Conservation (phyloP, 2,797 vertebrate species). For the Takifugu ocellatus region DNA sequence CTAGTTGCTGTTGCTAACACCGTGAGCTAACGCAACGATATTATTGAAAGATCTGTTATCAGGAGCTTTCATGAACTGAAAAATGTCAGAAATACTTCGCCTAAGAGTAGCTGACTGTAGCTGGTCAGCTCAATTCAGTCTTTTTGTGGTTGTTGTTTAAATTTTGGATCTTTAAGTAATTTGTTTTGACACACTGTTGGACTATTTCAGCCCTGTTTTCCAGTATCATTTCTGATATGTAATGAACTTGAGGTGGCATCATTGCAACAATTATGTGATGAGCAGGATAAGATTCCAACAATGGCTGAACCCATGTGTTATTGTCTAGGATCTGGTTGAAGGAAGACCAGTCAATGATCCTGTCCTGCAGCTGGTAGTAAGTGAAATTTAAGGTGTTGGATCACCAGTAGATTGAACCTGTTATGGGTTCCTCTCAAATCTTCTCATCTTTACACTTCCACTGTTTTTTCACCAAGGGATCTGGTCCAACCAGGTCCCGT, state of each 20-base stretch:
- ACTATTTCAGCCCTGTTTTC: no score
- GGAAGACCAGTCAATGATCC: constrained; percentile 22
- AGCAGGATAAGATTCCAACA: constrained; percentile 19
- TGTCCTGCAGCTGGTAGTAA: constrained; percentile 68
- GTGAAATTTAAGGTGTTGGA: constrained; percentile 4
- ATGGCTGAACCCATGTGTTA: constrained; percentile 10
- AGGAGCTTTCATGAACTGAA: not conserved
- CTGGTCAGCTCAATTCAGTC: no score
- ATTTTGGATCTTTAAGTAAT: no score
- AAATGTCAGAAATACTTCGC: no score
- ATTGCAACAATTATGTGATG: constrained; percentile 8
- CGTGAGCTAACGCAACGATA: constrained; percentile 12
- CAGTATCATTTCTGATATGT: not conserved
- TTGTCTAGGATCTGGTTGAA: constrained; percentile 51
- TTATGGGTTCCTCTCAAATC: not conserved
- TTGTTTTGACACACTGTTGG: no score
- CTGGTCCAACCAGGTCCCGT: constrained; percentile 35
- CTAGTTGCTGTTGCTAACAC: constrained; percentile 26
- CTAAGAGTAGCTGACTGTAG: no score
- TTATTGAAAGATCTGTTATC: no score
- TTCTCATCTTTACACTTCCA: not conserved
- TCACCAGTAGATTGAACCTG: not conserved
- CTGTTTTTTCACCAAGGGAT: rapidly evolving
- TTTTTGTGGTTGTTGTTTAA: no score
- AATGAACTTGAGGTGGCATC: constrained; percentile 1